Base-by-base conservation (phyloP, 2,113 vertebrate genomes). In the Pelecanus crispus region DNA sequence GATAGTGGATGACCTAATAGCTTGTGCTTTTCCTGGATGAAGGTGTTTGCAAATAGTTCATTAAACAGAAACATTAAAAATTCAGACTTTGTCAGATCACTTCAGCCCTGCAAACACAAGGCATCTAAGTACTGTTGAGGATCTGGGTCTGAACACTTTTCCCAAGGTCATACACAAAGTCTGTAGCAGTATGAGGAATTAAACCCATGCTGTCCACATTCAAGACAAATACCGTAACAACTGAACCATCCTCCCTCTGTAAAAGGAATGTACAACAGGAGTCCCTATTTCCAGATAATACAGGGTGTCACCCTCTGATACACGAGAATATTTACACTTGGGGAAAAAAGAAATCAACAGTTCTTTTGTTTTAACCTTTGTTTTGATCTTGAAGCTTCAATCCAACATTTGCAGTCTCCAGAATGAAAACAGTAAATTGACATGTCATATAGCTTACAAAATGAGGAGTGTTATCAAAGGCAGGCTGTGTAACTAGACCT, bases 381-480 rank as follows among this genome's bases (percentile, higher is more conserved):
- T 87, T 95, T 94, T 97, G 92, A 96, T 96, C 97, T 97, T 97
- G 96, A 97, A 71, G 95, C 88, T 96, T 92, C 96, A 90, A 94
- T 96, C 70, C 95, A 95, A 90, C 94, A 55, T 93, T 89, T 93
- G 91, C 42, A 59, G 88, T 31, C 92, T 93, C 91, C 90, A 88
- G 88, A 96, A 97, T 90, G 91, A 90, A 94, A 94, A 81, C 73
- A 92, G 95, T 83, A 97, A 97, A 97, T 97, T 96, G 96, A 96
- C 96, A 94, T 97, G 97, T 97, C 97, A 97, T 45, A 68, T 14
- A 95, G 96, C 91, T 94, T 97, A 95, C 74, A 96, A 97, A 97
- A 97, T 97, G 96, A 97, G 95, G 61, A 92, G 81, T 96, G 95
- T 97, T 97, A 97, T 97, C 95, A 95, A 97, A 95, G 84, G 75